Evolutionary conservation across 2,888 invertebrate genomes (phyloP).

Genomic region (Anthophora plumipes): DNA sequence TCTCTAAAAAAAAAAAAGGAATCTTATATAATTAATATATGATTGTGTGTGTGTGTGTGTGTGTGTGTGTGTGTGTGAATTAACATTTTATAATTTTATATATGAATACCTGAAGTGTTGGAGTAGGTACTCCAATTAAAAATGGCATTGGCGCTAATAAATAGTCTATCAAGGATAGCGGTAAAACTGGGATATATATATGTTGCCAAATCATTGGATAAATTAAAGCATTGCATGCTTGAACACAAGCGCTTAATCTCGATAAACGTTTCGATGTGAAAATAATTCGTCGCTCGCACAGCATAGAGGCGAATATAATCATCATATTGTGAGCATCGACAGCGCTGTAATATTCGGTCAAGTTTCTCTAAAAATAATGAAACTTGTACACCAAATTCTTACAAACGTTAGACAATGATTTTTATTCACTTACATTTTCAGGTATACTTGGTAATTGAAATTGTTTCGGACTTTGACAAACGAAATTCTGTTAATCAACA

Average conservation of each 20-base stretch:
- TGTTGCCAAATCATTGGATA: slow-evolving; percentile 99
- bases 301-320: slow-evolving; percentile 96
- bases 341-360: slow-evolving; percentile 99
- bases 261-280: slow-evolving; percentile 96
- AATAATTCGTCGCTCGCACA: slow-evolving; percentile 96
- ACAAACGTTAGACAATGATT: background rate
- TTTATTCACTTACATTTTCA: slow-evolving; percentile 92
- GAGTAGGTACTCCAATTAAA: slow-evolving; percentile 96
- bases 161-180: slow-evolving; percentile 95
- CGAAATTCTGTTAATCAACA: slow-evolving; percentile 89
- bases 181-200: slow-evolving; percentile 98
- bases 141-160: slow-evolving; percentile 98
- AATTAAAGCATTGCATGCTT: slow-evolving; percentile 96
- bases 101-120: slow-evolving; percentile 89
- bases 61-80: too few relatives aligned
- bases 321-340: slow-evolving; percentile 98
- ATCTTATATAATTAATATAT: too few relatives aligned
- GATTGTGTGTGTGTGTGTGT: too few relatives aligned
- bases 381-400: slow-evolving; percentile 6
- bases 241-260: slow-evolving; percentile 95
- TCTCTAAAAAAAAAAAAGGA: slow-evolving; percentile 86
- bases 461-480: slow-evolving; percentile 91
- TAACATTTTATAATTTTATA: too few relatives aligned
- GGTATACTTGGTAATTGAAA: slow-evolving; percentile 96
- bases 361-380: slow-evolving; percentile 91